Evolutionary conservation across 2,113 vertebrate species (phyloP), one percentile per base, ranked within the genome.

Genomic region (Oreotragus oreotragus): DNA sequence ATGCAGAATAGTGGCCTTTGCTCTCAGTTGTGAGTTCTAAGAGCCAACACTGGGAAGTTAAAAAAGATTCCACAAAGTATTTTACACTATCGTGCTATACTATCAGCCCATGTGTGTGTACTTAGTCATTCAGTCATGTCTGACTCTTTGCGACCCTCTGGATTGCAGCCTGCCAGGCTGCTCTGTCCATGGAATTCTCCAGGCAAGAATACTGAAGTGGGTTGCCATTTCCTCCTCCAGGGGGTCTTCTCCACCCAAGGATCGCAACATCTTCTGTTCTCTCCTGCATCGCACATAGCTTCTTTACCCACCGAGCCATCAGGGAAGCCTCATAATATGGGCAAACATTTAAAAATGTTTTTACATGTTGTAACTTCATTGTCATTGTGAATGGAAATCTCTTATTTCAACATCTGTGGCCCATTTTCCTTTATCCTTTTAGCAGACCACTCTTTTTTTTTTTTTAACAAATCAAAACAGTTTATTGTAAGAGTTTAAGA

Each of bases 401-500:
- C 96, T 92, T 84, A 0, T 47, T 95, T 95, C 49, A 73, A 0
- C 8, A 23, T 91, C 28, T 76, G 49, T 23, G 30, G n/a, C 27
- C 19, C 28, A n/a, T 91, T 76, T 53, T 94, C 84, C 70, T 95
- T 80, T 9, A 2, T 36, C 36, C 13, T 84, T 81, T 66, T 89
- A 92, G 51, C 60, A 92, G n/a, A 51, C 33, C 53, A 39, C 3
- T 33, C 66, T 81, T 28, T 27, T 57, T 45, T 70, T 36, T 73
- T 16, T 88, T 58, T 96, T 94, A 84, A 36, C 6, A 96, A 97
- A 85, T 66, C 10, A 45, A 81, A 94, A 96, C 93, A 98, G 98
- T 97, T 98, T 96, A 96, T 90, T 93, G 55, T 62, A 55, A 79
- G 58, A 90, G 92, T 96, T 97, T 88, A 95, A 96, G 62, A 95